These are phyloP conservation scores for Dryomyza anilis DNA, from an alignment of 2,888 invertebrate species.

Conservation along the genomic window DNA sequence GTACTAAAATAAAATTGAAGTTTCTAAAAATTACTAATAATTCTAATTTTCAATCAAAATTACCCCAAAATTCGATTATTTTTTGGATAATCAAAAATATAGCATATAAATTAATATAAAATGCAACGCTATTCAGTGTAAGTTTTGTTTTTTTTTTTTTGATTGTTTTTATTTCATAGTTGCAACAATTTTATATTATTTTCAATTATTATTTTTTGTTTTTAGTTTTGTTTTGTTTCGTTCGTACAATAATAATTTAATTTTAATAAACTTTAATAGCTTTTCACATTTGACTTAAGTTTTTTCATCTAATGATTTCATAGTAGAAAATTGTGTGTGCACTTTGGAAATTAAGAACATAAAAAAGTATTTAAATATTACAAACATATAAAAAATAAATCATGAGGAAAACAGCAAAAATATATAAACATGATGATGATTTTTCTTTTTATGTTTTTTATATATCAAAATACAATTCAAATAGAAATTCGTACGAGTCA, in stretches of 20 bases:
- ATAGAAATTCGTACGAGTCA: conserved; percentile 9
- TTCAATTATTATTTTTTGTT: too few relatives aligned
- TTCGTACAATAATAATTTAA: conserved; percentile 20
- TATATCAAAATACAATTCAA: not conserved
- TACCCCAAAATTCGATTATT: too few relatives aligned
- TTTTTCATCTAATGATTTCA: conserved; percentile 10
- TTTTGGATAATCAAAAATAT: too few relatives aligned
- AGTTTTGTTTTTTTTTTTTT: too few relatives aligned
- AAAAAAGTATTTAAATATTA: not conserved
- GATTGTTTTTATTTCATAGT: conserved; percentile 13
- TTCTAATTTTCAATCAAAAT: too few relatives aligned
- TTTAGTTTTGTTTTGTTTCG: conserved; percentile 9
- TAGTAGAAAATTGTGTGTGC: conserved; percentile 25
- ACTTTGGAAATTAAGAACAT: conserved; percentile 10
- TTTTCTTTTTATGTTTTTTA: too few relatives aligned
- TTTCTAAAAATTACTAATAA: too few relatives aligned
- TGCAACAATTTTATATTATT: conserved; percentile 21
- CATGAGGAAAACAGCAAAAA: conserved; percentile 3
- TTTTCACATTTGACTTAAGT: conserved; percentile 7
- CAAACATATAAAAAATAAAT: not conserved
- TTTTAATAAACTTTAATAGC: conserved; percentile 1
- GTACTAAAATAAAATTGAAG: too few relatives aligned
- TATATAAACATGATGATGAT: not conserved
- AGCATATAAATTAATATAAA: not conserved
- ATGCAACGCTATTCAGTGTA: not conserved